Conservation (phyloP, 2,113 vertebrate species). For the Acanthochromis polyacanthus region DNA sequence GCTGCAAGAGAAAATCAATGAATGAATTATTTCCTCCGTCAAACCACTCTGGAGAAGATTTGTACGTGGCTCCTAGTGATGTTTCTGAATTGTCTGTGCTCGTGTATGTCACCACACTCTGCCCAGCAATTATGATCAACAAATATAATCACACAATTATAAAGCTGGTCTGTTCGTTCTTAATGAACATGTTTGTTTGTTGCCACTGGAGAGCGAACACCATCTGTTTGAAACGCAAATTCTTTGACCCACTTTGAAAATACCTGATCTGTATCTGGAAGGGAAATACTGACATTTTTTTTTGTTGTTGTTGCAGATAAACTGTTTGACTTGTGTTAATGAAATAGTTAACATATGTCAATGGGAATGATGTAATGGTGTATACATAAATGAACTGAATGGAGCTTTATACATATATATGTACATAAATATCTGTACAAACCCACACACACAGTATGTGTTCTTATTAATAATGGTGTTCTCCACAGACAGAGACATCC, state of each 20-base stretch:
- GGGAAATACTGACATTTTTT: constrained; percentile 37
- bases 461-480: neutral
- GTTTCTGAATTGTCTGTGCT: constrained; percentile 17
- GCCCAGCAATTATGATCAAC: constrained; percentile 50
- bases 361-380: too few species aligned
- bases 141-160: constrained; percentile 58
- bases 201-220: constrained; percentile 69
- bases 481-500: neutral
- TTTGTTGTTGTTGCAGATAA: constrained; percentile 17
- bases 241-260: constrained; percentile 77
- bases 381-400: too few species aligned
- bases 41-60: constrained; percentile 5
- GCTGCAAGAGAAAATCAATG: neutral
- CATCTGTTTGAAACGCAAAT: constrained; percentile 73
- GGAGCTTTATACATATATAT: too few species aligned
- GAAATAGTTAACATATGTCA: too few species aligned
- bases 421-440: too few species aligned
- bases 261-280: constrained; percentile 48
- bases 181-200: constrained; percentile 74
- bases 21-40: constrained; percentile 8
- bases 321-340: constrained; percentile 26
- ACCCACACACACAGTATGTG: too few species aligned
- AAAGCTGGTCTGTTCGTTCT: constrained; percentile 56
- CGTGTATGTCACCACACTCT: constrained; percentile 33
- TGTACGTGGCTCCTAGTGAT: neutral